Evolutionary conservation across 2,797 vertebrate species (phyloP).

Genomic region (Chloroceryle amazona): DNA sequence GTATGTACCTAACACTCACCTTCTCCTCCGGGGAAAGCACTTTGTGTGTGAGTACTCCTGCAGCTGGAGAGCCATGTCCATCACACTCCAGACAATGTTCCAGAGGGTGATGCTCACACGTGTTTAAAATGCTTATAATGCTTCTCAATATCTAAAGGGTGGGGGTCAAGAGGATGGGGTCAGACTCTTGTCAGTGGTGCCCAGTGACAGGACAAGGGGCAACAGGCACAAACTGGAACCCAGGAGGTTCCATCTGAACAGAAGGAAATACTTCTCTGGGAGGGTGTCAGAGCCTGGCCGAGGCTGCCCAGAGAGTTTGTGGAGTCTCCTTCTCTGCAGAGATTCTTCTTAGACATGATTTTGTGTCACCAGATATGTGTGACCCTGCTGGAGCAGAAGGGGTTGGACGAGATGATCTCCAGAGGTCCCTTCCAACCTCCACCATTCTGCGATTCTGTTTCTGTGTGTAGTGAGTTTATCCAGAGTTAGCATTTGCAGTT

Average conservation of each 20-base stretch:
- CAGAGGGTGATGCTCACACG: accelerated
- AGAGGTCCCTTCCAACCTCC: not conserved
- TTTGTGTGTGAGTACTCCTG: not conserved
- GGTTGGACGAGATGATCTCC: not conserved
- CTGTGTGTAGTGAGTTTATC: not conserved
- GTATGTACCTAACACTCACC: accelerated
- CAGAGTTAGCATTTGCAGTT: not conserved
- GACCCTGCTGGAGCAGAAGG: not conserved
- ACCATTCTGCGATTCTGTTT: not conserved
- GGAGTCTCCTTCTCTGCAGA: not conserved
- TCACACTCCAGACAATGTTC: not conserved
- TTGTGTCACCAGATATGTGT: not conserved
- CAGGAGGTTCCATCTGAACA: not conserved
- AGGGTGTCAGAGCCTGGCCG: not conserved
- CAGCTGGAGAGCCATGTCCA: not conserved
- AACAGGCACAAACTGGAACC: not conserved
- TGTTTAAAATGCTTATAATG: not conserved
- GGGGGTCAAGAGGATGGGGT: not conserved
- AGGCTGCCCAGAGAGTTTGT: not conserved
- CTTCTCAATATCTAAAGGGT: not conserved
- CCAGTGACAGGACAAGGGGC: not conserved
- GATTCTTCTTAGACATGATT: not conserved
- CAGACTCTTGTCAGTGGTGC: not conserved
- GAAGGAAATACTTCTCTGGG: not conserved
- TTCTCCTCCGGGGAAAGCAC: not conserved